Conservation (phyloP, 1,140 invertebrate genomes). For the Nylanderia fulva region DNA sequence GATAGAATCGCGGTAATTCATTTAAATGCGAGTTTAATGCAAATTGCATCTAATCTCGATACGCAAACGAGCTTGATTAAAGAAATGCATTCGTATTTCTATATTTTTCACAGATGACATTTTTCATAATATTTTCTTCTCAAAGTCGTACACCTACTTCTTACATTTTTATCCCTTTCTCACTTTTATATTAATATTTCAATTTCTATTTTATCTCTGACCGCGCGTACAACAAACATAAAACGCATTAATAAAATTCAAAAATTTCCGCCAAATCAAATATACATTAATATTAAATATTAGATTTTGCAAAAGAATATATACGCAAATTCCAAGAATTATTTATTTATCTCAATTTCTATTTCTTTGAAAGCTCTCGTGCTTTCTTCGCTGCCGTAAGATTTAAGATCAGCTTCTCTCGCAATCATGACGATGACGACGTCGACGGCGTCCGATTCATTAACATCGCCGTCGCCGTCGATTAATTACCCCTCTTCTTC, state of each 20-base stretch:
- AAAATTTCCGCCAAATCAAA: background rate
- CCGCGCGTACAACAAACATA: background rate
- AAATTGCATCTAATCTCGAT: background rate
- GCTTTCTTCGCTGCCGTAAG: background rate
- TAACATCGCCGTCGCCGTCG: slow-evolving; percentile 42
- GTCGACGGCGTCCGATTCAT: slow-evolving; percentile 61
- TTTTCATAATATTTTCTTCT: background rate
- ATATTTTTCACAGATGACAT: background rate
- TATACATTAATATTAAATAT: background rate
- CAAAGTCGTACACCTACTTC: background rate
- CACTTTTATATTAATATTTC: background rate
- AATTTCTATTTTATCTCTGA: background rate
- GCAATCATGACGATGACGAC: slow-evolving; percentile 1
- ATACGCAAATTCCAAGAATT: slow-evolving; percentile 1
- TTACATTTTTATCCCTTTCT: background rate
- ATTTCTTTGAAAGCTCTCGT: background rate
- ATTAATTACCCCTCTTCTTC: slow-evolving; percentile 69
- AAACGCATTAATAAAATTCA: background rate
- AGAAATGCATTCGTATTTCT: background rate
- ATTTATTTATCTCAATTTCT: background rate
- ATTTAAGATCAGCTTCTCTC: background rate
- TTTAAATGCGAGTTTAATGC: background rate
- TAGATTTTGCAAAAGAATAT: background rate
- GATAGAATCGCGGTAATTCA: slow-evolving; percentile 72
- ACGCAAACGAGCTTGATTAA: background rate